These are phyloP conservation scores for Lophotriccus pileatus DNA, from an alignment of 2,797 vertebrate species.

Conservation along the genomic window DNA sequence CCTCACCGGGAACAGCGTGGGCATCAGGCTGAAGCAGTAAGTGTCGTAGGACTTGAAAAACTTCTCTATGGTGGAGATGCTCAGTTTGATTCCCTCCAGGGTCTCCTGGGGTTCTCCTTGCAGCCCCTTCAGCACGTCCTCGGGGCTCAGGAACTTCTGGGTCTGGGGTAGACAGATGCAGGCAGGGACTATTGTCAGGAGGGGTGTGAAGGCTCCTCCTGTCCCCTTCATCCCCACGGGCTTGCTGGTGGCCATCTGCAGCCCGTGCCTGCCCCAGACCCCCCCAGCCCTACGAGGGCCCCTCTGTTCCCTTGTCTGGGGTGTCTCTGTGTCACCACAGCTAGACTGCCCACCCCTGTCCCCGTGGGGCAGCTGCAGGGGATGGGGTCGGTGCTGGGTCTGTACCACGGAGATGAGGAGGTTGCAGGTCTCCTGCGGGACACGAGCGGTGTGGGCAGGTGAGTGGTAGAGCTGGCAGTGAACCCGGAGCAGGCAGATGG, in stretches of 20 bases:
- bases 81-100: slow-evolving; percentile 46
- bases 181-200: neutral
- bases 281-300: fast-evolving
- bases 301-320: neutral
- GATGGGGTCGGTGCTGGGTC: neutral
- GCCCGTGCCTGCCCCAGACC: neutral
- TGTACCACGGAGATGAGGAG: slow-evolving; percentile 78
- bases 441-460: slow-evolving; percentile 60
- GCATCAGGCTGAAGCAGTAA: slow-evolving; percentile 64
- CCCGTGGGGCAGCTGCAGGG: neutral
- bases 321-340: fast-evolving
- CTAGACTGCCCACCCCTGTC: neutral
- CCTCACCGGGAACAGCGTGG: slow-evolving; percentile 63
- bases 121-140: slow-evolving; percentile 76
- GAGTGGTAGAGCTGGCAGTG: slow-evolving; percentile 73
- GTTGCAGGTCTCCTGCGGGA: slow-evolving; percentile 82
- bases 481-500: slow-evolving; percentile 70
- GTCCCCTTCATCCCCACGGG: neutral
- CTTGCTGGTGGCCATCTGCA: neutral
- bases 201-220: neutral
- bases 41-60: slow-evolving; percentile 69
- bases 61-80: slow-evolving; percentile 53
- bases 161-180: slow-evolving; percentile 59
- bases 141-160: slow-evolving; percentile 68
- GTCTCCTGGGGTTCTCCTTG: slow-evolving; percentile 69